These are phyloP conservation scores for Euthynnus affinis DNA, from an alignment of 2,797 vertebrate species.

Conservation along the genomic window DNA sequence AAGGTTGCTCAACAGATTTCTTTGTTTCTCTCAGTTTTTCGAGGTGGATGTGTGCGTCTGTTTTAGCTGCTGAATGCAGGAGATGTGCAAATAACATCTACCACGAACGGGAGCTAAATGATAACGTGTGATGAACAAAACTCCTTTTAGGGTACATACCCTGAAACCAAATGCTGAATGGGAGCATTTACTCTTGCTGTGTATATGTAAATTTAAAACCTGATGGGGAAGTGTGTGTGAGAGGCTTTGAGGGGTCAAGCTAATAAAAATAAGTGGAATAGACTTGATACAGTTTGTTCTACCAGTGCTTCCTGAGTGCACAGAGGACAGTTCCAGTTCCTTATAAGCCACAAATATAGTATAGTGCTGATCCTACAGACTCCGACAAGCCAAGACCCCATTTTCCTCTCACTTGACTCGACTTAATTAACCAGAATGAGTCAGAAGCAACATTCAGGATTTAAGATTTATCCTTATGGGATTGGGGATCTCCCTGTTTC, in stretches of 20 bases:
- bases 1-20: conserved; percentile 68
- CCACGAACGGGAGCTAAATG: conserved; percentile 48
- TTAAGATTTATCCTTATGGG: conserved; percentile 81
- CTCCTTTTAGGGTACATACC: conserved; percentile 12
- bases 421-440: conserved; percentile 85
- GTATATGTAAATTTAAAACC: conserved; percentile 52
- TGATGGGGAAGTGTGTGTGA: conserved; percentile 37
- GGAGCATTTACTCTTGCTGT: conserved; percentile 29
- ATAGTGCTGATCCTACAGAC: conserved; percentile 75
- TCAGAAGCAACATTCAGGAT: conserved; percentile 81
- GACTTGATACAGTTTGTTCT: conserved; percentile 64
- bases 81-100: conserved; percentile 50
- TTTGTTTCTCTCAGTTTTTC: conserved; percentile 60
- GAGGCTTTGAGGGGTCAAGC: conserved; percentile 38
- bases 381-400: conserved; percentile 70
- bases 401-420: conserved; percentile 80
- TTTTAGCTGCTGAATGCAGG: conserved; percentile 56
- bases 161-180: conserved; percentile 53
- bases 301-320: conserved; percentile 55
- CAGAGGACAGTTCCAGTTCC: conserved; percentile 67
- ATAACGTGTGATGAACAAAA: conserved; percentile 58
- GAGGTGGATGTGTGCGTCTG: conserved; percentile 15
- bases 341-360: conserved; percentile 65
- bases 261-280: conserved; percentile 55
- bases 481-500: conserved; percentile 63